These are phyloP conservation scores for Nebria ingens DNA, from an alignment of 1,140 invertebrate genomes.

Conservation along the genomic window DNA sequence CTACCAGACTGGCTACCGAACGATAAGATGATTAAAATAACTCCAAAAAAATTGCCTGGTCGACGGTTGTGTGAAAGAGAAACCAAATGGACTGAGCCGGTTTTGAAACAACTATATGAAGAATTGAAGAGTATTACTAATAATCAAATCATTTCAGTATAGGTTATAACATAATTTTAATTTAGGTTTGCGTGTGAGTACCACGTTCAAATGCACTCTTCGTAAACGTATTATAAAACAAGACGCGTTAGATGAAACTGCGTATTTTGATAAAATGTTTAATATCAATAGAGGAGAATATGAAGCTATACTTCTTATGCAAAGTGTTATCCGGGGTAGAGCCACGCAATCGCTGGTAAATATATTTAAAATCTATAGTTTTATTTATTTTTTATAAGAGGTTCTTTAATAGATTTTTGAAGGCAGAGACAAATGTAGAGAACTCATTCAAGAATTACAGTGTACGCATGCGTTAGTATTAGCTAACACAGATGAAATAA, in stretches of 20 bases:
- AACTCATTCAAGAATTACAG: slow-evolving; percentile 57
- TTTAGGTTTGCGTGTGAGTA: background rate
- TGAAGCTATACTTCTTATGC: slow-evolving; percentile 47
- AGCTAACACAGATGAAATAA: slow-evolving; percentile 34
- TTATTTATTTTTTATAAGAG: slow-evolving; percentile 4
- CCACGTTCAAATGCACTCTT: slow-evolving; percentile 20
- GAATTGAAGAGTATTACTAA: slow-evolving; percentile 49
- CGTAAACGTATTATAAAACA: slow-evolving; percentile 32
- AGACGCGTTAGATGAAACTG: slow-evolving; percentile 38
- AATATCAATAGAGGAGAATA: slow-evolving; percentile 44
- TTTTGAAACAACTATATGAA: slow-evolving; percentile 43
- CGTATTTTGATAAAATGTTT: slow-evolving; percentile 40
- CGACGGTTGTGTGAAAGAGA: slow-evolving; percentile 41
- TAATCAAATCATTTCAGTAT: background rate
- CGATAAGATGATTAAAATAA: slow-evolving; percentile 23
- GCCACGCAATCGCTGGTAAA: slow-evolving; percentile 58
- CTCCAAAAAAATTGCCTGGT: slow-evolving; percentile 24
- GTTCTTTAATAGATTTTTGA: slow-evolving; percentile 49
- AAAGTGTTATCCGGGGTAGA: slow-evolving; percentile 53
- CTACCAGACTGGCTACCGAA: slow-evolving; percentile 27
- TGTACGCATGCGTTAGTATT: slow-evolving; percentile 49
- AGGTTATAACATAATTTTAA: background rate
- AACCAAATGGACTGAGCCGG: slow-evolving; percentile 51
- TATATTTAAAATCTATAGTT: slow-evolving; percentile 12
- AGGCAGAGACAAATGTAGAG: slow-evolving; percentile 50